phyloP scores from a whole-genome alignment of 1,140 invertebrate genomes.

The Ostrea denselamellosa region DNA sequence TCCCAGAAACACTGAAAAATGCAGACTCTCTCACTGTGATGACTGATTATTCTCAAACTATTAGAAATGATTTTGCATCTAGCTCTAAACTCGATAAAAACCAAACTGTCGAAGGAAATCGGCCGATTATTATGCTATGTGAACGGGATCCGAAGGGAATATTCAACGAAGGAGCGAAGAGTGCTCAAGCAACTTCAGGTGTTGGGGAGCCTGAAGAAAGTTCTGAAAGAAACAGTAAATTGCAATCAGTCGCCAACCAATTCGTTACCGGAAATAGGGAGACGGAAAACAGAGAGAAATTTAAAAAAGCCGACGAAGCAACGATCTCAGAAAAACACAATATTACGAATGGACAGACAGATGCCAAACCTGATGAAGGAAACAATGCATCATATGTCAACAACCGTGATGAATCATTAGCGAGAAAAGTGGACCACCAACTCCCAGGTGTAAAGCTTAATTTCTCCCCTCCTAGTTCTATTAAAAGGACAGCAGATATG shows the following conservation, averaged over 20 bases:
- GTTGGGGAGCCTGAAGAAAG: not conserved
- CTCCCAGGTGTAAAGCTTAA: not conserved
- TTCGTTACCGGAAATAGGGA: not conserved
- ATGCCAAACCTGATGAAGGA: not conserved
- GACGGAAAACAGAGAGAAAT: constrained; percentile 14
- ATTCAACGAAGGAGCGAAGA: not conserved
- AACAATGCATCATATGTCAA: not conserved
- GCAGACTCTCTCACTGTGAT: not conserved
- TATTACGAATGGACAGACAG: constrained; percentile 2
- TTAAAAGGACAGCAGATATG: not conserved
- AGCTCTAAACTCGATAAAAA: not conserved
- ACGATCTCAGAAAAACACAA: not conserved
- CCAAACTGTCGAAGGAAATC: not conserved
- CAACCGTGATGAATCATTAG: not conserved
- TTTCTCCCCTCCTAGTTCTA: not conserved
- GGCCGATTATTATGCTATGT: not conserved
- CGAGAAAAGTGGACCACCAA: not conserved
- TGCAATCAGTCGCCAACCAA: not conserved
- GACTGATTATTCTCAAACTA: not conserved
- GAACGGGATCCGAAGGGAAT: not conserved
- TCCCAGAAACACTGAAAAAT: not conserved
- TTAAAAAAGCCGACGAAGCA: not conserved
- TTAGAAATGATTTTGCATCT: not conserved
- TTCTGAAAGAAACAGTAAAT: not conserved
- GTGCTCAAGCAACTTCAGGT: not conserved